These are phyloP conservation scores for Dasypolia templi DNA, from an alignment of 2,888 invertebrate species.

Conservation along the genomic window DNA sequence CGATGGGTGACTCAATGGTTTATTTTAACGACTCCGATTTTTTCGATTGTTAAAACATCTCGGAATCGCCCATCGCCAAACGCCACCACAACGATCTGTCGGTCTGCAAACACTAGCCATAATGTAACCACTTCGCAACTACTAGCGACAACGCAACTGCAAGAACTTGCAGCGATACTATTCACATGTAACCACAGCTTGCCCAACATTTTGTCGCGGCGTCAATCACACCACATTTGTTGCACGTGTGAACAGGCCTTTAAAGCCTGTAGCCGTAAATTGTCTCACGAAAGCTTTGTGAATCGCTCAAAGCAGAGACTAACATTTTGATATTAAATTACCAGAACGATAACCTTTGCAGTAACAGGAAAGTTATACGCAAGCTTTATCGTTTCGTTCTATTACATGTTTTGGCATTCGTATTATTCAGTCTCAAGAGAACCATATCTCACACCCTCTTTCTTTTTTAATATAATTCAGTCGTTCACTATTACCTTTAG, in stretches of 20 bases:
- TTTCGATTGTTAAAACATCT: too few species aligned
- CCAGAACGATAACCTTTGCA: conserved; percentile 17
- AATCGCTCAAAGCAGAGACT: conserved; percentile 16
- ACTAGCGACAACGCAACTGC: too few species aligned
- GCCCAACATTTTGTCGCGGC: background rate
- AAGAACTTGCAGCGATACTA: background rate
- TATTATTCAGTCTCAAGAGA: conserved; percentile 32
- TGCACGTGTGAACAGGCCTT: background rate
- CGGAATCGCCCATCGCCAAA: too few species aligned
- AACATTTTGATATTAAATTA: conserved; percentile 31
- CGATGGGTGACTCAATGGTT: too few species aligned
- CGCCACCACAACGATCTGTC: too few species aligned
- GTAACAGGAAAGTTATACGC: conserved; percentile 11
- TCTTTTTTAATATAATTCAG: conserved; percentile 36
- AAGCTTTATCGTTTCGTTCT: conserved; percentile 13
- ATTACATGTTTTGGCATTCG: conserved; percentile 32
- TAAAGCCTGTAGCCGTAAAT: conserved; percentile 32
- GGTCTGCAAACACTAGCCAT: background rate
- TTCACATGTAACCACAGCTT: background rate
- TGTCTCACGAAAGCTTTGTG: conserved; percentile 7
- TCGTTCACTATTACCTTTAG: conserved; percentile 33
- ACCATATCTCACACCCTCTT: conserved; percentile 24
- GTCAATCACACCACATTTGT: too few species aligned
- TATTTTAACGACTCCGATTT: too few species aligned
- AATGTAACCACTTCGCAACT: too few species aligned